phyloP scores from a whole-genome alignment of 2,797 vertebrate species.

The Channallabes apus region DNA sequence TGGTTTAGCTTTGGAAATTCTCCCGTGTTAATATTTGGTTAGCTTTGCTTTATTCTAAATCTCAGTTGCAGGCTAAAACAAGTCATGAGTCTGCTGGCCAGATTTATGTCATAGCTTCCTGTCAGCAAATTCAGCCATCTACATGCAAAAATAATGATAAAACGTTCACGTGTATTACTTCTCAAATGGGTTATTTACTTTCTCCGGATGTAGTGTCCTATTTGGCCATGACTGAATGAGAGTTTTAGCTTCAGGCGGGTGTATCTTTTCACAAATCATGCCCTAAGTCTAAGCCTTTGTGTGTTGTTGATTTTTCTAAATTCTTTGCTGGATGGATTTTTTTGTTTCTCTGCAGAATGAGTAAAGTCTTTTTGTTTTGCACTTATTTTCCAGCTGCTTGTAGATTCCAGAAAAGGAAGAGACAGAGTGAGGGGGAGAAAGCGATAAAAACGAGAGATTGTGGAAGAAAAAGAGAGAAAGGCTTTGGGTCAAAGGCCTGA shows the following conservation, averaged over 20 bases:
- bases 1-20: neutral
- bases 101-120: neutral
- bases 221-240: slow-evolving; percentile 24
- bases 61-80: neutral
- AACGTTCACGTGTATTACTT: neutral
- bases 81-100: neutral
- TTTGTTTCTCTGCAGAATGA: slow-evolving; percentile 2
- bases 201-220: neutral
- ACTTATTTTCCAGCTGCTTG: slow-evolving; percentile 27
- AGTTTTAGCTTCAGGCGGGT: neutral
- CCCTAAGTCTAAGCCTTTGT: slow-evolving; percentile 4
- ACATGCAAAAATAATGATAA: neutral
- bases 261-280: slow-evolving; percentile 24
- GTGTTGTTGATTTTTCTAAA: slow-evolving; percentile 23
- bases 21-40: neutral
- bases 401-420: slow-evolving; percentile 2
- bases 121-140: neutral
- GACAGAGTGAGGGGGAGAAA: neutral
- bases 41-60: neutral
- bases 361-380: slow-evolving; percentile 19
- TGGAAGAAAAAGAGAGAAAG: neutral
- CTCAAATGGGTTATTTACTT: neutral
- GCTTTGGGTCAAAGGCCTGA: slow-evolving; percentile 10
- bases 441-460: neutral
- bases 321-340: slow-evolving; percentile 13